These are phyloP conservation scores for Pseudocheirus occidentalis DNA, from an alignment of 2,797 vertebrate species.

Conservation along the genomic window DNA sequence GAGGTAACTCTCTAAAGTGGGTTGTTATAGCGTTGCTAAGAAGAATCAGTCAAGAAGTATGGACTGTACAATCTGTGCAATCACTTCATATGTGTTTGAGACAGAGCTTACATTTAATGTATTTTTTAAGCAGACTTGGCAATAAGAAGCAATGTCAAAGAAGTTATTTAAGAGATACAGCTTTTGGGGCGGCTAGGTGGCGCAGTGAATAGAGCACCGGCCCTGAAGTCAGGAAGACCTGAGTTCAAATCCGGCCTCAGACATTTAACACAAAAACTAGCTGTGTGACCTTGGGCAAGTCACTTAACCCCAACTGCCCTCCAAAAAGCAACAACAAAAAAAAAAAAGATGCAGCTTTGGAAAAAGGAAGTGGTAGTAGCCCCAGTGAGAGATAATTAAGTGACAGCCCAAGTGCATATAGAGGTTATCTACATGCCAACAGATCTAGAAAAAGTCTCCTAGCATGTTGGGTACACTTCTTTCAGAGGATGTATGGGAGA, in stretches of 20 bases:
- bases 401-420: background rate
- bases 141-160: background rate
- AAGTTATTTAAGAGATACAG: background rate
- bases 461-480: background rate
- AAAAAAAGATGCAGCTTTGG: background rate
- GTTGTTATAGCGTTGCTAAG: background rate
- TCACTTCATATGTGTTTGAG: slow-evolving; percentile 17
- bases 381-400: background rate
- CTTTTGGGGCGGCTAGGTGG: no score
- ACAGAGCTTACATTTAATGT: background rate
- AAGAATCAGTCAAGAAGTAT: slow-evolving; percentile 13
- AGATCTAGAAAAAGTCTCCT: background rate
- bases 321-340: no score
- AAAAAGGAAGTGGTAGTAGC: background rate
- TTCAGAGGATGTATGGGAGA: background rate
- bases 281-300: no score
- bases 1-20: background rate
- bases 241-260: no score
- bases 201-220: no score
- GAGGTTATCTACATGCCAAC: background rate
- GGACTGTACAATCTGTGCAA: background rate
- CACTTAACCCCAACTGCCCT: no score
- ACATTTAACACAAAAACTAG: no score
- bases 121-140: background rate
- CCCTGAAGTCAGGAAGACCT: no score